Base-by-base conservation (phyloP, 2,888 invertebrate genomes). In the Eustalomyia histrio region DNA sequence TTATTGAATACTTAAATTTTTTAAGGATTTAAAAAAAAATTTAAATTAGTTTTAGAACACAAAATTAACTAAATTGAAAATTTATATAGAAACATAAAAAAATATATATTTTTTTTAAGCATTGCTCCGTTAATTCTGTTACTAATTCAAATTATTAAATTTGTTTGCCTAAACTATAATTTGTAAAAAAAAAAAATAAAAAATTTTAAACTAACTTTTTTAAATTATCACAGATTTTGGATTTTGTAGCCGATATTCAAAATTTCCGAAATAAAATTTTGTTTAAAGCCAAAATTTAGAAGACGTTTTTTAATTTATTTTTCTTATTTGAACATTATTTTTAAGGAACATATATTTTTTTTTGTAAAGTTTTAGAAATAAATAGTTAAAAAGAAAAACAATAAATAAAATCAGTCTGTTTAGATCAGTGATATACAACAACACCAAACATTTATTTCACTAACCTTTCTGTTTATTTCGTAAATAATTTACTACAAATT, bases 181-280 rank as follows among this genome's bases (percentile, higher is more conserved):
- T 75, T 65, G 29, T 64, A 76, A 74, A 78, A 71, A 64, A 73
- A 73, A 43, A 55, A 4, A 68, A 50, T 72, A 47, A 71, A 55
- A 67, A 52, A 24, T 29, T 73, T 64, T 18, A 55, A 75, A 81
- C 69, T 81, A 81, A 81, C 71, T 71, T 57, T 43, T 14, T 21
- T 81, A 55, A 71, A 60, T 69, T 81, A 81, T 81, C 81, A 81
- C 81, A 81, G 81, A 81, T 81, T 81, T 78, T 81, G 63, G 63
- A 81, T 81, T 81, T 74, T 78, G 73, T 71, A 61, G 72, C 72
- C 78, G 61, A 79, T 79, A 65, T 69, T 60, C 52, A 68, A 58
- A 18, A 39, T 21, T 60, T 74, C 43, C 58, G 60, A 73, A 76
- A 29, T 24, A 65, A 39, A 10, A 16, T 55, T 64, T 76, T 63